phyloP scores from a whole-genome alignment of 2,113 vertebrate species.

The Siniperca chuatsi region DNA sequence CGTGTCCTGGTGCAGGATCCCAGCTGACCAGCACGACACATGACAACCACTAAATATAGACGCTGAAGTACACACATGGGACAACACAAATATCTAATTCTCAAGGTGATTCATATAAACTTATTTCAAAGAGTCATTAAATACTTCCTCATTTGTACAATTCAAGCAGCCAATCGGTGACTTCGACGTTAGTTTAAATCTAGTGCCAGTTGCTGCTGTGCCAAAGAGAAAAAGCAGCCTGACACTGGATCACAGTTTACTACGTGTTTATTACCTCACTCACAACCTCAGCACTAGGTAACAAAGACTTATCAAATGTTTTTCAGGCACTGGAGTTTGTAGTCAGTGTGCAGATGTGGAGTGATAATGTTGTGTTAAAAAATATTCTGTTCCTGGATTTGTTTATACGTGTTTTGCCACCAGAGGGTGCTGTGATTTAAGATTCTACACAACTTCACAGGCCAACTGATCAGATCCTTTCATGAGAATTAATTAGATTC shows the following conservation, averaged over 20 bases:
- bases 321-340: too few relatives aligned
- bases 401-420: slow-evolving; percentile 10
- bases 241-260: not conserved
- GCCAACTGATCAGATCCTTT: too few relatives aligned
- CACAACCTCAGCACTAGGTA: not conserved
- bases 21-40: slow-evolving; percentile 74
- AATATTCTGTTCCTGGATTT: not conserved
- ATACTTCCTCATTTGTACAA: not conserved
- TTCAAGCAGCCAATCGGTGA: not conserved
- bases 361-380: not conserved
- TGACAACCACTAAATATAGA: slow-evolving; percentile 84
- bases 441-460: not conserved
- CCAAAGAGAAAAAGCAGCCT: slow-evolving; percentile 24
- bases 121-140: not conserved
- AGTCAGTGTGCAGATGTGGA: not conserved
- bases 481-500: not conserved
- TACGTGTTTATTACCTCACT: not conserved
- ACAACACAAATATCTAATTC: not conserved
- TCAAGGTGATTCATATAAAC: not conserved
- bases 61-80: slow-evolving; percentile 21
- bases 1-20: slow-evolving; percentile 71
- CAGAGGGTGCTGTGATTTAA: slow-evolving; percentile 52
- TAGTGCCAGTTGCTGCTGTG: not conserved
- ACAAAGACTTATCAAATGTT: fast-evolving
- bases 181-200: not conserved